phyloP scores from a whole-genome alignment of 37 sponge, comb jelly and placozoan genomes.

The Geodia barretti region DNA sequence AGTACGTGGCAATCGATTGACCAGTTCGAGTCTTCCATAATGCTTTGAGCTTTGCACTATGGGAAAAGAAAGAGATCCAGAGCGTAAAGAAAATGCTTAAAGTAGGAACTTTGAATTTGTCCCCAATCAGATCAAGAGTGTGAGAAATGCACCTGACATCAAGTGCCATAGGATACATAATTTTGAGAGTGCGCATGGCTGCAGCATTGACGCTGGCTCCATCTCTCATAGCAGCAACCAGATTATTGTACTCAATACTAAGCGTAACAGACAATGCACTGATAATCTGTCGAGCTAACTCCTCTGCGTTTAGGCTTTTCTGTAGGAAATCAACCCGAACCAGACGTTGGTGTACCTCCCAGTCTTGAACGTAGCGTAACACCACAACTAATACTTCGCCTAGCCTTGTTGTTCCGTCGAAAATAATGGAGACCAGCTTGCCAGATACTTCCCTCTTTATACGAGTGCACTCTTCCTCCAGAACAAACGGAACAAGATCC shows the following conservation, averaged over 20 bases:
- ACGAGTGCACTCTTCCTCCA: not conserved
- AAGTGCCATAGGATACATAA: slow-evolving; percentile 7
- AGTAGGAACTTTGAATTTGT: slow-evolving; percentile 7
- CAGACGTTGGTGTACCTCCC: slow-evolving; percentile 17
- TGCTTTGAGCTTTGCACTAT: not conserved
- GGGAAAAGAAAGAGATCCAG: slow-evolving; percentile 5
- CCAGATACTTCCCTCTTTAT: not conserved
- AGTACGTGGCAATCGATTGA: not conserved
- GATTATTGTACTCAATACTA: not conserved
- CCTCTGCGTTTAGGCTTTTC: slow-evolving; percentile 20
- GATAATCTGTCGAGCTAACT: slow-evolving; percentile 29
- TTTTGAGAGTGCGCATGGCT: slow-evolving; percentile 22
- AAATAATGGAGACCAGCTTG: slow-evolving; percentile 16
- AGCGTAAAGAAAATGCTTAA: not conserved
- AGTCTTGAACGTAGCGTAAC: slow-evolving; percentile 20
- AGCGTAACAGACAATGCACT: slow-evolving; percentile 6
- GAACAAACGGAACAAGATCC: slow-evolving; percentile 14
- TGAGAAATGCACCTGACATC: slow-evolving; percentile 29
- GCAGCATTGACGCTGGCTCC: slow-evolving; percentile 8
- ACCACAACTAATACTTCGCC: slow-evolving; percentile 29
- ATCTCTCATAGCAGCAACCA: slow-evolving; percentile 34
- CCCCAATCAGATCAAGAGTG: slow-evolving; percentile 2
- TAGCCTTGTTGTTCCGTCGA: slow-evolving; percentile 25
- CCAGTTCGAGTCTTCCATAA: slow-evolving; percentile 14
- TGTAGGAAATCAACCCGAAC: slow-evolving; percentile 11